Evolutionary conservation across 2,113 vertebrate species (phyloP).

Genomic region (Arizona elegans): DNA sequence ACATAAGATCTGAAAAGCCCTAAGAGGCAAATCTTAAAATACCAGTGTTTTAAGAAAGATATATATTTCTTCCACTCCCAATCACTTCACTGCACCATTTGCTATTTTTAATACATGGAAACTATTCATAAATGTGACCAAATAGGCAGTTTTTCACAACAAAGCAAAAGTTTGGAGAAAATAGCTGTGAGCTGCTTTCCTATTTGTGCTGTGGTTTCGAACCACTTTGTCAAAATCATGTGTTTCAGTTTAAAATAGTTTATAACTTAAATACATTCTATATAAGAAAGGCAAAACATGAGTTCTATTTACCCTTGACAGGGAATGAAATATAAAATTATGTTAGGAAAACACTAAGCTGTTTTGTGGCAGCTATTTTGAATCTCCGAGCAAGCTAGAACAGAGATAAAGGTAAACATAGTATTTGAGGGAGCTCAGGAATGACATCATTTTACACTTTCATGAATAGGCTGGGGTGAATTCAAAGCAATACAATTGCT

Average conservation of each 20-base stretch:
- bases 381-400: not conserved
- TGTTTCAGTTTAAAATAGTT: not conserved
- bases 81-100: not conserved
- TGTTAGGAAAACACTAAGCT: not conserved
- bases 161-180: not conserved
- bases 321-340: not conserved
- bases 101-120: not conserved
- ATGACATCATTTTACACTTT: not conserved
- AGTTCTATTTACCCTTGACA: not conserved
- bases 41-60: not conserved
- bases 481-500: not conserved
- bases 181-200: not conserved
- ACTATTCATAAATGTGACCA: not conserved
- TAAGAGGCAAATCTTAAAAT: not conserved
- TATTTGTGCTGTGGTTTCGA: not conserved
- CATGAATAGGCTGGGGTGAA: not conserved
- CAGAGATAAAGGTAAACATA: not conserved
- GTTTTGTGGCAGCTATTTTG: not conserved
- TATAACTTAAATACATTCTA: not conserved
- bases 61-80: not conserved
- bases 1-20: not conserved
- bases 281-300: not conserved
- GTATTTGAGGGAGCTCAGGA: not conserved
- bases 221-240: not conserved
- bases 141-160: not conserved